These are phyloP conservation scores for Loxodonta africana DNA, from an alignment of 2,113 vertebrate species.

Conservation along the genomic window DNA sequence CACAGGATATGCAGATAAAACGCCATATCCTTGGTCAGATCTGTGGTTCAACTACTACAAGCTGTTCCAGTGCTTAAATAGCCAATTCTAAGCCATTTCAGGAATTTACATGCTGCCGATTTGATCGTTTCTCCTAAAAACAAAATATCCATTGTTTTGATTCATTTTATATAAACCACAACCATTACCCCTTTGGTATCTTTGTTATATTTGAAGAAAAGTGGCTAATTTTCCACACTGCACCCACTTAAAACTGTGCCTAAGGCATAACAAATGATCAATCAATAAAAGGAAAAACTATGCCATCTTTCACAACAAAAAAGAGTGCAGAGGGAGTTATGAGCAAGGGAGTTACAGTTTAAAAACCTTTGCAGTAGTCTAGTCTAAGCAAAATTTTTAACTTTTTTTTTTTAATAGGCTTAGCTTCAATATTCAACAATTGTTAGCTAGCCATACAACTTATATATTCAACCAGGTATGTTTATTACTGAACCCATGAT, in stretches of 20 bases:
- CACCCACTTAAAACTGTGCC: not conserved
- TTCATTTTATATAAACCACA: constrained; percentile 56
- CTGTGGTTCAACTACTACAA: constrained; percentile 33
- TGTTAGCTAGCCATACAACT: constrained; percentile 17
- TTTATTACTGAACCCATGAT: not conserved
- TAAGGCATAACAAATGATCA: not conserved
- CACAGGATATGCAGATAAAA: constrained; percentile 29
- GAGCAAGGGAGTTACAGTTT: not conserved
- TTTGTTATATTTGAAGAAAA: constrained; percentile 24
- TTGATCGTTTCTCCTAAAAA: constrained; percentile 40
- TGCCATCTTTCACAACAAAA: not conserved
- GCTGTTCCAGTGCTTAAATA: constrained; percentile 8
- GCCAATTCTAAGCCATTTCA: constrained; percentile 33
- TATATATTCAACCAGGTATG: not conserved
- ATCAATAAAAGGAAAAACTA: constrained; percentile 48
- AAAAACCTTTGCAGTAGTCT: not conserved
- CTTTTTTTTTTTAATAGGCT: not conserved
- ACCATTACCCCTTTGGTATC: not conserved
- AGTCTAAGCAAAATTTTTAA: not conserved
- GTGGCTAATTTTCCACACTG: not conserved
- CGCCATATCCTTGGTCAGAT: not conserved
- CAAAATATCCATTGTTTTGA: constrained; percentile 53
- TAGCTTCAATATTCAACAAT: constrained; percentile 29
- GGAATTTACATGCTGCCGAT: not conserved
- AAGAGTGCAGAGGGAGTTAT: not conserved